Conservation (phyloP, 2,113 vertebrate genomes). For the Archocentrus centrarchus region DNA sequence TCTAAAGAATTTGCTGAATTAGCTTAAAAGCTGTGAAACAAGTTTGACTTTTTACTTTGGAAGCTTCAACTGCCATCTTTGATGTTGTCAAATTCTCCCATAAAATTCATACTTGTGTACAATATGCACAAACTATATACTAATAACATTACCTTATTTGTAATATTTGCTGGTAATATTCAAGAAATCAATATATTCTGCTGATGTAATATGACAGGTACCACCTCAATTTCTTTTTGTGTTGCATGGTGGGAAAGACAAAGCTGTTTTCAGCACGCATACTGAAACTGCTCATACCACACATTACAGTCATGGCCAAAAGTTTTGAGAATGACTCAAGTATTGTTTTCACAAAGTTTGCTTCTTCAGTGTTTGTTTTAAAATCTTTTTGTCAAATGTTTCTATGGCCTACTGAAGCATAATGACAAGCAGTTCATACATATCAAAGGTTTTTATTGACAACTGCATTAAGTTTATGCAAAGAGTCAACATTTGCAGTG, state of each 20-base stretch:
- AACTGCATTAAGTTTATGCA: too few species aligned
- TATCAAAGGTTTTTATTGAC: too few species aligned
- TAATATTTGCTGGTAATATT: too few species aligned
- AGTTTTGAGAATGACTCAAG: too few species aligned
- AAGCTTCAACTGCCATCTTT: background rate
- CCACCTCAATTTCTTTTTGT: background rate
- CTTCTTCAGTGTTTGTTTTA: too few species aligned
- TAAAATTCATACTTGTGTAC: background rate
- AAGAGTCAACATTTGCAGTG: too few species aligned
- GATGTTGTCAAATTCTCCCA: background rate
- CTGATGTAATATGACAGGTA: background rate
- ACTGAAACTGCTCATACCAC: background rate
- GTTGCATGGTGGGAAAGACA: background rate
- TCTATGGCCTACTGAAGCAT: too few species aligned
- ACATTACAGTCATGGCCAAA: background rate
- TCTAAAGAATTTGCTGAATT: background rate
- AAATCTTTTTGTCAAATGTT: too few species aligned
- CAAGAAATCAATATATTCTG: background rate
- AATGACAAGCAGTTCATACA: too few species aligned
- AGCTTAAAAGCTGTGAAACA: too few species aligned
- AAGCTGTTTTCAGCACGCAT: background rate
- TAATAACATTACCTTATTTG: background rate
- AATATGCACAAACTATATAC: background rate
- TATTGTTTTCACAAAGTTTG: too few species aligned
- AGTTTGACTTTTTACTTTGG: background rate